Conservation (phyloP, 2,888 invertebrate genomes). For the Nemurella pictetii region DNA sequence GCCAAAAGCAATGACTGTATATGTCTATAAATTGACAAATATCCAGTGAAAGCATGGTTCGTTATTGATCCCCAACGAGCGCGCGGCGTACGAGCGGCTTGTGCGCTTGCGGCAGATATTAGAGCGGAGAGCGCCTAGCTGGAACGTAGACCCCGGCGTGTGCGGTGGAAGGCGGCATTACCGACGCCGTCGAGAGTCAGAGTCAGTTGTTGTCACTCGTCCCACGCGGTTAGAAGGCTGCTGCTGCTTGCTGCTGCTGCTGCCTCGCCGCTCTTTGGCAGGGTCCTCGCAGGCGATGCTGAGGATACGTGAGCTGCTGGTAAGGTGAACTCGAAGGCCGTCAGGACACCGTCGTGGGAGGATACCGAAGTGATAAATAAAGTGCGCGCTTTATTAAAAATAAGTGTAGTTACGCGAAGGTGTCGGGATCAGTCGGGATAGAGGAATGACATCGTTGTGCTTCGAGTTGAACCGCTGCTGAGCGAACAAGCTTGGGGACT, state of each 20-base stretch:
- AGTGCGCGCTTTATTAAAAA: not conserved
- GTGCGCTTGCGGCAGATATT: too few relatives aligned
- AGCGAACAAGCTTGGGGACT: not conserved
- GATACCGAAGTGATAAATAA: not conserved
- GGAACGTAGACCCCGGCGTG: not conserved
- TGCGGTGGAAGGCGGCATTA: not conserved
- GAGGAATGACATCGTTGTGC: not conserved
- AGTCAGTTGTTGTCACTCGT: not conserved
- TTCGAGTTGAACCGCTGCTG: not conserved
- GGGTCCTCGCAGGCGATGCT: not conserved
- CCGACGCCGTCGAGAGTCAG: not conserved
- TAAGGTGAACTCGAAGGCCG: not conserved
- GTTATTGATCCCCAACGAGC: not conserved
- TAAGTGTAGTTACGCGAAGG: not conserved
- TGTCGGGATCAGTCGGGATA: not conserved
- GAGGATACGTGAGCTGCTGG: not conserved
- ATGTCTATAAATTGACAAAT: not conserved
- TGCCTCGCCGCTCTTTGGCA: not conserved
- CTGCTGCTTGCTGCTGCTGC: too few relatives aligned
- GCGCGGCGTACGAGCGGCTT: too few relatives aligned
- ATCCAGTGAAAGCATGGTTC: not conserved
- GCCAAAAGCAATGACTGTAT: not conserved
- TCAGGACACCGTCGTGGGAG: not conserved
- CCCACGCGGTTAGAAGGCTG: not conserved
- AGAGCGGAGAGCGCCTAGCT: not conserved